Base-by-base conservation (phyloP, 2,888 invertebrate genomes). In the Oxyteleia sp. region DNA sequence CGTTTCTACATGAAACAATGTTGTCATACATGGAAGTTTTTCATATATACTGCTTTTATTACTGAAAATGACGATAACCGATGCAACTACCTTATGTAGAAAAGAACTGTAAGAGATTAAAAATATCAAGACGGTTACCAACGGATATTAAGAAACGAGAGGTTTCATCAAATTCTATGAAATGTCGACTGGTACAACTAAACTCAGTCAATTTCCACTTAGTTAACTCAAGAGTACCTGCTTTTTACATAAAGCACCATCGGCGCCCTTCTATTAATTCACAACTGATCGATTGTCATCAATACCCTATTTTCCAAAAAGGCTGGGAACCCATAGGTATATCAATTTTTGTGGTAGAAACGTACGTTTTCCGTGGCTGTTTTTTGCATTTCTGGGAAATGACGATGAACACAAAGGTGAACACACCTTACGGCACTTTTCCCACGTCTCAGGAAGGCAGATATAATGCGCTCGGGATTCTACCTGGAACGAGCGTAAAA, bases 401-500 rank as follows among this genome's bases (percentile, higher is more conserved):
- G 38, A 64, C 18, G 76, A 76, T 29, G 59, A 68, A 71, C 41
- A 53, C 53, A 75, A 82, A 82, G 69, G 76, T 61, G 53, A 81
- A 68, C 64, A 53, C 82, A 85, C 86, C 86, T 82, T 82, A 79
- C 85, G 20, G 82, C 76, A 49, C 74, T 82, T 85, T 87, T 87
- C 87, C 87, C 87, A 87, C 86, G 85, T 86, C 74, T 55, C 29
- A 32, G 32, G 13, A 47, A 68, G 68, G 66, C 71, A 64, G 61
- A 69, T 66, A 80, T 80, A 82, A 69, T 74, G 69, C 53, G 57
- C 53, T 55, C 69, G 78, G 61, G 82, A 80, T 49, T 83, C 80
- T 86, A 86, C 86, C 86, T 86, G 86, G 76, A 82, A 79, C 51
- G 66, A 59, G 55, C 79, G 71, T 84, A 84, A 87, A 86, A 84